These are phyloP conservation scores for Stenodema calcarata DNA, from an alignment of 2,888 invertebrate genomes.

Conservation along the genomic window DNA sequence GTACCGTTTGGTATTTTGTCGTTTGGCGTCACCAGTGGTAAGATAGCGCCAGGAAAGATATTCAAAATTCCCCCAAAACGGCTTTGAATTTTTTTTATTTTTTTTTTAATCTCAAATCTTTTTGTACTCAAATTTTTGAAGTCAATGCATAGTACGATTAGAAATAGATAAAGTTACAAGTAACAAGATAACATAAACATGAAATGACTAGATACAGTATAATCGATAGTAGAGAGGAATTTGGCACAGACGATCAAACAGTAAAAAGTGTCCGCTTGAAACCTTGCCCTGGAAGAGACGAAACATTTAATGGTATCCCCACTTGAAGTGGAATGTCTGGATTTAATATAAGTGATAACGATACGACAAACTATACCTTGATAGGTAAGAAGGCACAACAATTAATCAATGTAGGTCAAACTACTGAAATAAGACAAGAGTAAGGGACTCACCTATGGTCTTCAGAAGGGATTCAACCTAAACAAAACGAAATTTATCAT, in stretches of 20 bases:
- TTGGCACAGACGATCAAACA: conserved; percentile 1
- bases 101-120: no score
- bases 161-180: not conserved
- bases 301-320: not conserved
- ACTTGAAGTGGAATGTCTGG: no score
- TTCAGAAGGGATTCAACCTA: conserved; percentile 62
- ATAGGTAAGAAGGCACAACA: no score
- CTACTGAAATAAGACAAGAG: not conserved
- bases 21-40: no score
- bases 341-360: no score
- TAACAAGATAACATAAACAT: not conserved
- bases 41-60: no score
- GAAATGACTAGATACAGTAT: not conserved
- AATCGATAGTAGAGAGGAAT: not conserved
- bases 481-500: conserved; percentile 3
- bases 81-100: no score
- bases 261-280: conserved; percentile 34
- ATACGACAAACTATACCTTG: no score
- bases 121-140: no score
- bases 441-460: conserved; percentile 62
- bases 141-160: no score
- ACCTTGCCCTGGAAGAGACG: conserved; percentile 18
- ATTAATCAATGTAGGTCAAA: not conserved
- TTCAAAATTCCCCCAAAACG: no score
- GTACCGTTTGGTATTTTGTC: no score